These are phyloP conservation scores for Lagenorhynchus albirostris DNA, from an alignment of 2,113 vertebrate species.

Conservation along the genomic window DNA sequence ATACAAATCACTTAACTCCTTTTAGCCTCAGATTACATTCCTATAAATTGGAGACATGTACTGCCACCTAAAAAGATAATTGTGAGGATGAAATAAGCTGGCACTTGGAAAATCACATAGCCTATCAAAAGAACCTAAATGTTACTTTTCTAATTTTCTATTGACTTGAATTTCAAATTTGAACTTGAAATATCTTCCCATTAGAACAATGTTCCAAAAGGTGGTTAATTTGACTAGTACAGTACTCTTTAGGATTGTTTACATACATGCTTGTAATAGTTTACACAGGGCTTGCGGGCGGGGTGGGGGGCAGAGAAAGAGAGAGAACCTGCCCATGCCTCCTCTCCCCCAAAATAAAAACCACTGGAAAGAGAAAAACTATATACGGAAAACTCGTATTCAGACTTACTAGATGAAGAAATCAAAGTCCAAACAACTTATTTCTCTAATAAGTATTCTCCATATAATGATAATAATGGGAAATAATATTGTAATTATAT, in stretches of 20 bases:
- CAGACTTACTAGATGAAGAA: background rate
- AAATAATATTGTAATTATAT: background rate
- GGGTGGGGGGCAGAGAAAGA: background rate
- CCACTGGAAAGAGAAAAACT: background rate
- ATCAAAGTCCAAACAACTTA: background rate
- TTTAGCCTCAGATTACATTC: background rate
- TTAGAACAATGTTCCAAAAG: background rate
- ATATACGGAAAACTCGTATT: background rate
- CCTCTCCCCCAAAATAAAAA: background rate
- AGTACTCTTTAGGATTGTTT: background rate
- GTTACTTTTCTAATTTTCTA: background rate
- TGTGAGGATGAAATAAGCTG: background rate
- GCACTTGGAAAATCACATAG: background rate
- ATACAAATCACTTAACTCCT: background rate
- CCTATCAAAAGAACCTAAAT: constrained; percentile 1
- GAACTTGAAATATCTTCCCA: background rate
- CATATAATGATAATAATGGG: background rate
- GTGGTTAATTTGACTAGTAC: background rate
- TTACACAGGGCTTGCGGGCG: background rate
- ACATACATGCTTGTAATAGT: background rate
- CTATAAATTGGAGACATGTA: background rate
- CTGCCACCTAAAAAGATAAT: background rate
- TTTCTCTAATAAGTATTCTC: background rate
- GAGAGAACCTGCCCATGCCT: background rate
- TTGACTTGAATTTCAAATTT: constrained; percentile 14